Percentiles rank a stretch among this genome's conserved stretches.
These are phyloP conservation scores for Mormyrops boulengeri DNA, from an alignment of 2,797 vertebrate genomes.

Conservation along the genomic window DNA sequence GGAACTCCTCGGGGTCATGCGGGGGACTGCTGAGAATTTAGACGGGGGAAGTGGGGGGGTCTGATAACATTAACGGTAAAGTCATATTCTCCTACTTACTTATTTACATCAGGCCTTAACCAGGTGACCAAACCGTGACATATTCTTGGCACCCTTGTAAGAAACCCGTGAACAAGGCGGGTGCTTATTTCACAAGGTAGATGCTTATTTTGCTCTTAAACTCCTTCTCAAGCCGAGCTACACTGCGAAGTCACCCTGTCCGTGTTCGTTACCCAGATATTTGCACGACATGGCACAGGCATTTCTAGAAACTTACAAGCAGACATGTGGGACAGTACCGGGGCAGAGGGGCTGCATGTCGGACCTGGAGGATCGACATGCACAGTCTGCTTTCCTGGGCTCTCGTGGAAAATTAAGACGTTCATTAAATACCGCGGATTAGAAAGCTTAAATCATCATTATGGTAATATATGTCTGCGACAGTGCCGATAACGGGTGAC, in stretches of 20 bases:
- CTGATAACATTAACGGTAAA: background rate
- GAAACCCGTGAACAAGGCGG: background rate
- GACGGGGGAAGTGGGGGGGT: background rate
- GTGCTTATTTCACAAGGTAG: background rate
- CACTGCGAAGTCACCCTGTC: background rate
- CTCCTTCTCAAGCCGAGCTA: background rate
- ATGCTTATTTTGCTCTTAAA: background rate
- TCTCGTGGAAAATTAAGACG: slow-evolving; percentile 95
- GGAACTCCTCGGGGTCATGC: background rate
- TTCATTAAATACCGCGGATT: slow-evolving; percentile 98
- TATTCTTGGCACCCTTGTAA: background rate
- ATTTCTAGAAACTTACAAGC: background rate
- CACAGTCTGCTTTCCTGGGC: slow-evolving; percentile 69
- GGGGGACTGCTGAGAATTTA: background rate
- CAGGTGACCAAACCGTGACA: background rate
- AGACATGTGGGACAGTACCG: background rate
- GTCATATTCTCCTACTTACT: slow-evolving; percentile 6
- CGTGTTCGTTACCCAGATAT: background rate
- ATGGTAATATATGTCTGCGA: slow-evolving; percentile 91
- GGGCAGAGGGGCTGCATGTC: slow-evolving; percentile 40
- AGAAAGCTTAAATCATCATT: slow-evolving; percentile 95
- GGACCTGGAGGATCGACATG: slow-evolving; percentile 57
- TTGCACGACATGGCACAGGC: background rate
- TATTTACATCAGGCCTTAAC: background rate
- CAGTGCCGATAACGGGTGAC: slow-evolving; percentile 82